Conservation (phyloP, 2,888 invertebrate genomes). For the Acholoe squamosa region DNA sequence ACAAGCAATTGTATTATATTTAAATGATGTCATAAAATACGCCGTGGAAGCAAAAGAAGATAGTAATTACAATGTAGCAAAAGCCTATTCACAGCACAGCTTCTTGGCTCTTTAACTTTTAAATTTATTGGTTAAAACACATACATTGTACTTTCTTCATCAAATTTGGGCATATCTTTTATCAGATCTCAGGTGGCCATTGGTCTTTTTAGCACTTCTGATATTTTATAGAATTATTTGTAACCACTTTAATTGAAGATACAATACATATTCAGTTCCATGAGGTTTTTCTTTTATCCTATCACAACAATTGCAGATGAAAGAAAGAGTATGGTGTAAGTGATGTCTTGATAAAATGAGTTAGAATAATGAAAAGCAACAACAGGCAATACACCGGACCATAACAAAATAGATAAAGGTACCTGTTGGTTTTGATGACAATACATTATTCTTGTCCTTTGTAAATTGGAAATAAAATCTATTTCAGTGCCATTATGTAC, state of each 20-base stretch:
- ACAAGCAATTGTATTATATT: slow-evolving; percentile 40
- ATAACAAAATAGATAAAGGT: too few relatives aligned
- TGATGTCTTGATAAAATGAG: slow-evolving; percentile 21
- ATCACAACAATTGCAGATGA: background rate
- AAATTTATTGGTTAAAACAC: background rate
- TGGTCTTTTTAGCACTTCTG: background rate
- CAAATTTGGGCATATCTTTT: background rate
- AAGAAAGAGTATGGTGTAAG: background rate
- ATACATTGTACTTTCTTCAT: background rate
- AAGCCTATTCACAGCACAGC: slow-evolving; percentile 18
- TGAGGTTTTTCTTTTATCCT: too few relatives aligned
- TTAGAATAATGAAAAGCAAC: background rate
- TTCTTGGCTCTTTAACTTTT: background rate
- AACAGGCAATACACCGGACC: background rate
- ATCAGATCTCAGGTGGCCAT: background rate
- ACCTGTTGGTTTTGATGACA: too few relatives aligned
- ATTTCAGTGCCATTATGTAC: background rate
- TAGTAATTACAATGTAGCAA: slow-evolving; percentile 12
- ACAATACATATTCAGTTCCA: background rate
- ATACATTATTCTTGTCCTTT: background rate
- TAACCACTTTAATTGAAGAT: background rate
- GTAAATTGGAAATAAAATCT: background rate
- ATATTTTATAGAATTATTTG: background rate
- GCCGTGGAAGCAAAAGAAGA: background rate
- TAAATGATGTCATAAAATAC: slow-evolving; percentile 43